Evolutionary conservation across 1,140 invertebrate genomes (phyloP).

Genomic region (Eriocheir sinensis): DNA sequence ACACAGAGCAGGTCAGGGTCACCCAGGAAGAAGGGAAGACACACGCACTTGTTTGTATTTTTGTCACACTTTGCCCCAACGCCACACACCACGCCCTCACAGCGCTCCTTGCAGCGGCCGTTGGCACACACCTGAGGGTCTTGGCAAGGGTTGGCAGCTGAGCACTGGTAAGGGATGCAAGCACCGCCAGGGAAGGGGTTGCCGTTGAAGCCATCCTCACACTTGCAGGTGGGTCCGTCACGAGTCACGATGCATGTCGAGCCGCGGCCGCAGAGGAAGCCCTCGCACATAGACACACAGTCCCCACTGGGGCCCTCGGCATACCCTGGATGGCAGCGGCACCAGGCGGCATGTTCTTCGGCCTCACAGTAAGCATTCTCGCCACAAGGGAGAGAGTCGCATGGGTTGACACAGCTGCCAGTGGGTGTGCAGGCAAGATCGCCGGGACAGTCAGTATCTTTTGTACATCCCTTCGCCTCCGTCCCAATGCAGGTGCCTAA

Average conservation of each 20-base stretch:
- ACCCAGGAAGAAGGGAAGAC: constrained; percentile 92
- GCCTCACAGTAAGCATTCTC: constrained; percentile 93
- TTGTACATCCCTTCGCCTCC: constrained; percentile 83
- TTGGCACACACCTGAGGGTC: constrained; percentile 91
- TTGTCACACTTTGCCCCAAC: constrained; percentile 91
- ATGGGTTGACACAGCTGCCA: constrained; percentile 91
- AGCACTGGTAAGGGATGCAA: constrained; percentile 91
- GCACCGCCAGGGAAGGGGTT: constrained; percentile 95
- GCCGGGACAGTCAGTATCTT: constrained; percentile 90
- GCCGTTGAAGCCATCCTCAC: constrained; percentile 91
- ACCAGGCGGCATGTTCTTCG: constrained; percentile 93
- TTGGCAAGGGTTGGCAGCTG: constrained; percentile 88
- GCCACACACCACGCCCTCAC: constrained; percentile 91
- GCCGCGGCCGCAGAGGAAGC: constrained; percentile 89
- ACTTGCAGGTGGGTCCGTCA: constrained; percentile 93
- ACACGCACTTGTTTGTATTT: constrained; percentile 91
- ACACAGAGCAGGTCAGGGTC: constrained; percentile 94
- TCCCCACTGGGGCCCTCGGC: constrained; percentile 78
- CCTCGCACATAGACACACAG: constrained; percentile 85
- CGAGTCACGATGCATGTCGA: constrained; percentile 93
- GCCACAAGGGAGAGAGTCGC: constrained; percentile 88
- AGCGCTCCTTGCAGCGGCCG: constrained; percentile 92
- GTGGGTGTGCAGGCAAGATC: constrained; percentile 88
- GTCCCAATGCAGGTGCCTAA: constrained; percentile 87
- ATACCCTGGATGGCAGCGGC: constrained; percentile 91